These are phyloP conservation scores for Platyscapa corneri DNA, from an alignment of 1,140 invertebrate species.

Conservation along the genomic window DNA sequence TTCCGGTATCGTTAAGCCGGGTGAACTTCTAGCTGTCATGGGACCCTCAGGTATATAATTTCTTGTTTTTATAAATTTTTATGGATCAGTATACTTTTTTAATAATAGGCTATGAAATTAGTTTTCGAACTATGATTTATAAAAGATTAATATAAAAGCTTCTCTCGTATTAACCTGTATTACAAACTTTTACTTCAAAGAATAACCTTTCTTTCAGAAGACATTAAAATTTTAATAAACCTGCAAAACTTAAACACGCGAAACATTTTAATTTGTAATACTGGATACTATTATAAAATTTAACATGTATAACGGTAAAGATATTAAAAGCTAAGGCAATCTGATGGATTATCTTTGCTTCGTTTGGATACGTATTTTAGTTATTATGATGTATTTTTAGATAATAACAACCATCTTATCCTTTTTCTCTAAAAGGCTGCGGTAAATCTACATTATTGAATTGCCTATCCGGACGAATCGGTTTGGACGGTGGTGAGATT, in stretches of 20 bases:
- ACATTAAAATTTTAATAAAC: no score
- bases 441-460: slow-evolving; percentile 91
- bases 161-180: no score
- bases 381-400: no score
- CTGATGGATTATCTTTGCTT: background rate
- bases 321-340: no score
- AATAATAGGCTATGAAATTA: background rate
- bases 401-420: no score
- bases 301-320: no score
- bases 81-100: background rate
- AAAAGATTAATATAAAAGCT: no score
- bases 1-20: slow-evolving; percentile 84
- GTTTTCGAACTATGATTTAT: no score
- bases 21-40: slow-evolving; percentile 88
- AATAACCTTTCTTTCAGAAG: background rate
- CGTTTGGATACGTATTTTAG: background rate
- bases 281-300: no score
- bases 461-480: slow-evolving; percentile 81
- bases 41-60: slow-evolving; percentile 82
- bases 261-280: no score
- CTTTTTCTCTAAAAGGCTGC: slow-evolving; percentile 72
- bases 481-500: slow-evolving; percentile 81
- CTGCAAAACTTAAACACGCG: no score
- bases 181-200: background rate
- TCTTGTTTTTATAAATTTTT: background rate